Evolutionary conservation across 2,113 vertebrate species (phyloP).

Genomic region (Pygoscelis adeliae): DNA sequence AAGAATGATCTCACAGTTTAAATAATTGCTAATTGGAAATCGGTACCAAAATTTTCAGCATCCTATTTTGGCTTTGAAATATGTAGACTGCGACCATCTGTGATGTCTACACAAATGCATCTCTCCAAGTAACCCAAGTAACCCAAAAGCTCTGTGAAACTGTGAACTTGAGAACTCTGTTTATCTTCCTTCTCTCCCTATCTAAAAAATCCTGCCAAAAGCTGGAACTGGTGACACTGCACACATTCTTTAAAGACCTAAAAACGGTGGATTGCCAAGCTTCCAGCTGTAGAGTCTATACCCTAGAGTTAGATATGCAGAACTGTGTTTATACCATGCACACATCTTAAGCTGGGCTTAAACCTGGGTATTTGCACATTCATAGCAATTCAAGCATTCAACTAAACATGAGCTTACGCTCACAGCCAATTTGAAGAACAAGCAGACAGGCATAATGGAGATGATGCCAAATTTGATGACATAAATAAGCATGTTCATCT

Average conservation of each 20-base stretch:
- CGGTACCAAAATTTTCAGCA: background rate
- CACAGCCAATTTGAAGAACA: background rate
- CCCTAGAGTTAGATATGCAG: background rate
- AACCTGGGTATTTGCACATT: background rate
- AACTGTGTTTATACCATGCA: background rate
- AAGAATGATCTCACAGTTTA: background rate
- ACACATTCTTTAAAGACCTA: background rate
- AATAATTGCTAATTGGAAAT: background rate
- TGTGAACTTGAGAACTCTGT: background rate
- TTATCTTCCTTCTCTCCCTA: background rate
- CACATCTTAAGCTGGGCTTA: background rate
- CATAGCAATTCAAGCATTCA: background rate
- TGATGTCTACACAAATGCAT: background rate
- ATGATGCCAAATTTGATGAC: background rate
- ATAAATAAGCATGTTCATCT: background rate
- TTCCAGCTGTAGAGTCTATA: background rate
- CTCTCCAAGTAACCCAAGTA: background rate
- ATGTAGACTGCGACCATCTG: background rate
- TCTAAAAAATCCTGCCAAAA: background rate
- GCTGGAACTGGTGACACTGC: background rate
- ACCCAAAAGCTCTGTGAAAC: background rate
- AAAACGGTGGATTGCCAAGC: background rate
- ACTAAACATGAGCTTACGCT: background rate
- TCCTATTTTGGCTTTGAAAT: background rate
- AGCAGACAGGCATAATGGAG: background rate